A percentile compares a stretch with the other conserved stretches of the same genome.
Conservation (phyloP, 2,797 vertebrate genomes). For the Rhinatrema bivittatum region DNA sequence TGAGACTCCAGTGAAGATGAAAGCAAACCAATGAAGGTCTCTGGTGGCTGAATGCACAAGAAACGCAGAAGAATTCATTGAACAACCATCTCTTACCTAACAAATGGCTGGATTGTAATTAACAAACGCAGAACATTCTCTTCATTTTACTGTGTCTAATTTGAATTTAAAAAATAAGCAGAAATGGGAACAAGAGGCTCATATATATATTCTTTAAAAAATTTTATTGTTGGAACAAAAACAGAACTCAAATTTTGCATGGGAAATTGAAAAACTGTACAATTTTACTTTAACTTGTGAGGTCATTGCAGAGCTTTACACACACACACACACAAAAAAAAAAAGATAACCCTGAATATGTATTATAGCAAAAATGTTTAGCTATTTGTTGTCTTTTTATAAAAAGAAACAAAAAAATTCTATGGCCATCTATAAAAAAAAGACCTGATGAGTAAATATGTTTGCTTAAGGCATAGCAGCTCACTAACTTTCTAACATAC, state of each 20-base stretch:
- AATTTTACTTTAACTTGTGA: constrained; percentile 48
- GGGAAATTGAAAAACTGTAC: constrained; percentile 57
- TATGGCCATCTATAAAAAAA: constrained; percentile 59
- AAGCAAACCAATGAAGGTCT: too few species aligned
- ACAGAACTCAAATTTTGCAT: constrained; percentile 52
- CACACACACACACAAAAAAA: constrained; percentile 43
- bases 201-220: constrained; percentile 46
- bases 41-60: too few species aligned
- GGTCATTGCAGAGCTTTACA: constrained; percentile 47
- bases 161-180: too few species aligned
- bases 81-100: too few species aligned
- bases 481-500: constrained; percentile 48
- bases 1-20: too few species aligned
- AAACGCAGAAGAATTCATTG: too few species aligned
- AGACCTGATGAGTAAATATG: constrained; percentile 54
- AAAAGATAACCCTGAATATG: constrained; percentile 52
- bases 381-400: constrained; percentile 38
- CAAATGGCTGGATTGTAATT: too few species aligned
- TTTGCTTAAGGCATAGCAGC: constrained; percentile 68
- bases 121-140: too few species aligned
- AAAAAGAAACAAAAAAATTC: constrained; percentile 53
- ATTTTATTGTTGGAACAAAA: constrained; percentile 65
- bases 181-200: too few species aligned
- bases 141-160: too few species aligned
- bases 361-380: constrained; percentile 49